Evolutionary conservation across 2,113 vertebrate genomes (phyloP), one percentile per base, ranked within the genome.

Genomic region (Strigops habroptila): DNA sequence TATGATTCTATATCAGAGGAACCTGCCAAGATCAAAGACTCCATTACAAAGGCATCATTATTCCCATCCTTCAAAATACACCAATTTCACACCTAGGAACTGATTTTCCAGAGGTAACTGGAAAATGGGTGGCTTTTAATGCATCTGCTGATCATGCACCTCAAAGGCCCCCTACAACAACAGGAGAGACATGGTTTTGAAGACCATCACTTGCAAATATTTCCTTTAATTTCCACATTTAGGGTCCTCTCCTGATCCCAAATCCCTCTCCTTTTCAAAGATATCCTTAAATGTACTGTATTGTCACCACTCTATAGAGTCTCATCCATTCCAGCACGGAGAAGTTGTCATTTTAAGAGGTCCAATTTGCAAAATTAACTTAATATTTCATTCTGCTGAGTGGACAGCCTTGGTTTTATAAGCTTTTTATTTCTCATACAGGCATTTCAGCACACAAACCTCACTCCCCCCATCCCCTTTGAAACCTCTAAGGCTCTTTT

Each of bases 351-450:
- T 62, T 60, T 70, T 41, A 35, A 71, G n/a, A 53, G 6, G 6
- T 24, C 33, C 13, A 60, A 15, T 19, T 37, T 60, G 19, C 37
- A 85, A 49, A 51, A 77, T 51, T 28, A 64, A 65, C n/a, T 33
- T 3, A 3, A 67, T 18, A 30, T 11, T 37, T 21, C 1, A 1
- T 33, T 71, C 28, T 46, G 28, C 28, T 1, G 1, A 14, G 7
- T 16, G 33, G 25, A 10, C 46, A 67, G 41, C 33, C 51, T 57
- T 53, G 30, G 13, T 44, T 49, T 39, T 27, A 53, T 35, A 73
- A 39, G 28, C 19, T 44, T n/a, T 62, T 49, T 49, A 41, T 12
- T 51, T 30, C 48, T 30, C 0, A 0, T 7, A 39, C 4, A 15
- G 62, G 27, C 10, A 2, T 43, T 81, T 82, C 75, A 71, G 64